phyloP scores from a whole-genome alignment of 2,888 invertebrate species.

The Drosophila antonietae region DNA sequence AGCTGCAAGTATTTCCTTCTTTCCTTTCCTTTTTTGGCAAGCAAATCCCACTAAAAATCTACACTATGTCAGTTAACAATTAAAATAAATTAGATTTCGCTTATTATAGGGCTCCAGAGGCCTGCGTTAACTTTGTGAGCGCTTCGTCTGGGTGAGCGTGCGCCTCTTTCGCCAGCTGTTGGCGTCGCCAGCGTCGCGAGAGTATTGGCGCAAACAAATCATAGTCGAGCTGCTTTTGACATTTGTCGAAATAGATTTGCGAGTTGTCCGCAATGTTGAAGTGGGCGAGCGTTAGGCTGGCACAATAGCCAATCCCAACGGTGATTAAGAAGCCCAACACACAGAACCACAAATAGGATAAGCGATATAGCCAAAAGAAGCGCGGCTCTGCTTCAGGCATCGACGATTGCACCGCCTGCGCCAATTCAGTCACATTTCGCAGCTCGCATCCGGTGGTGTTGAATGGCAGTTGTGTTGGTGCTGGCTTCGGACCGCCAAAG shows the following conservation, averaged over 20 bases:
- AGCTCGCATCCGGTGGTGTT: conserved; percentile 86
- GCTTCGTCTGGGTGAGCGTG: conserved; percentile 61
- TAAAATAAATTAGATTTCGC: conserved; percentile 34
- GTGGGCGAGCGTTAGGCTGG: conserved; percentile 84
- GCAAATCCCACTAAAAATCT: conserved; percentile 16
- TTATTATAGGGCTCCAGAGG: conserved; percentile 27
- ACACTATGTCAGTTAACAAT: conserved; percentile 20
- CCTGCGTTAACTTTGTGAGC: conserved; percentile 64
- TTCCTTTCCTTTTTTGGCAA: conserved; percentile 9
- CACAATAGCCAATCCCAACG: conserved; percentile 85
- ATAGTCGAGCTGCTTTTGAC: conserved; percentile 85
- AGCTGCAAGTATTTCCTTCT: conserved; percentile 14
- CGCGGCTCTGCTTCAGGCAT: conserved; percentile 40
- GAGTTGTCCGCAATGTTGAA: conserved; percentile 81
- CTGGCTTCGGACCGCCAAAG: conserved; percentile 91
- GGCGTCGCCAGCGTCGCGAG: conserved; percentile 84
- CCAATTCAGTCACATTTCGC: conserved; percentile 42
- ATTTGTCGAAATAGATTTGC: conserved; percentile 76
- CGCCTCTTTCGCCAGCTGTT: conserved; percentile 61
- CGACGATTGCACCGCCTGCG: conserved; percentile 20
- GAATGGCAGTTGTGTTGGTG: conserved; percentile 86
- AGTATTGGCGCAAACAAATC: conserved; percentile 87
- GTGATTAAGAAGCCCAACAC: conserved; percentile 86
- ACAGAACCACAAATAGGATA: conserved; percentile 91
- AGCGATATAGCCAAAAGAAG: conserved; percentile 87